A percentile compares a stretch with the other conserved stretches of the same genome.
Evolutionary conservation across 1,140 invertebrate genomes (phyloP).

Genomic region (Ips typographus): DNA sequence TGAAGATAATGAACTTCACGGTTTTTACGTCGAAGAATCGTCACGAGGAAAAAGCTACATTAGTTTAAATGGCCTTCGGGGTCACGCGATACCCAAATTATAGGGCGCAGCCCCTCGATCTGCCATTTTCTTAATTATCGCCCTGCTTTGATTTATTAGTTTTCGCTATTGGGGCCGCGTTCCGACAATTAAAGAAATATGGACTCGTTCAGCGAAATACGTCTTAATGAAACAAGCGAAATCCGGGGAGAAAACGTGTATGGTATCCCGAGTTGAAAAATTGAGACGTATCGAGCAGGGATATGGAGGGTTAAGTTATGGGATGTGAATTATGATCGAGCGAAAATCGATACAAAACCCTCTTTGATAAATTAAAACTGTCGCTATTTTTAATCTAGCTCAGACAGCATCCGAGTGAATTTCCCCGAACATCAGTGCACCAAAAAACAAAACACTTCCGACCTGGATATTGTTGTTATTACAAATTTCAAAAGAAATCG

Average conservation of each 20-base stretch:
- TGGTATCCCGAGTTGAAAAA: not conserved
- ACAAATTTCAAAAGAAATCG: too few species aligned
- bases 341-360: constrained; percentile 3
- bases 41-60: too few species aligned
- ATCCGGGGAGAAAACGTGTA: not conserved
- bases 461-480: too few species aligned
- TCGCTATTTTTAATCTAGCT: not conserved
- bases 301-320: not conserved
- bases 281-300: constrained; percentile 18
- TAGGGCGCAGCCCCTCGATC: constrained; percentile 12
- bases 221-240: constrained; percentile 24
- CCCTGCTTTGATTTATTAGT: constrained; percentile 26
- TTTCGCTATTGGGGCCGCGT: constrained; percentile 18
- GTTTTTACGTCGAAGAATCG: too few species aligned
- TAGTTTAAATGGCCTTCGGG: not conserved
- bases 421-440: too few species aligned
- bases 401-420: too few species aligned
- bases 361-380: not conserved
- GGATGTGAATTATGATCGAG: not conserved
- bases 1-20: too few species aligned
- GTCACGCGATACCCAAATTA: constrained; percentile 31
- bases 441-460: too few species aligned
- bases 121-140: constrained; percentile 33
- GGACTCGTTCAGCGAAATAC: constrained; percentile 16
- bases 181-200: constrained; percentile 29